phyloP scores from a whole-genome alignment of 2,113 vertebrate genomes.

The Sceloporus undulatus region DNA sequence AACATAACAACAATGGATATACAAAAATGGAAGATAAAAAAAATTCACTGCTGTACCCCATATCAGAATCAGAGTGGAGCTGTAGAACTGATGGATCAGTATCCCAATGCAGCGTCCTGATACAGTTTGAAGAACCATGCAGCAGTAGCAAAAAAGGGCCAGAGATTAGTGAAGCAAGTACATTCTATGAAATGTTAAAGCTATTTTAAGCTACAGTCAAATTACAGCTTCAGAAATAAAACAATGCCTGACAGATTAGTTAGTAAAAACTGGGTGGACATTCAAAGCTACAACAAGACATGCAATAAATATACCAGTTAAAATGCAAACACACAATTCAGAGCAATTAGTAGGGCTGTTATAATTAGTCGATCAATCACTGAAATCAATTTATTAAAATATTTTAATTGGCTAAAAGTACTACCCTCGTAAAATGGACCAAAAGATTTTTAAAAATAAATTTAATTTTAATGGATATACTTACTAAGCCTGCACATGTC shows the following conservation, averaged over 20 bases:
- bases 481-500: neutral
- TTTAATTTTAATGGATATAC: neutral
- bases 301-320: slow-evolving; percentile 71
- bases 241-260: slow-evolving; percentile 60
- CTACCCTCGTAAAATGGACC: neutral
- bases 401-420: neutral
- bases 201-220: slow-evolving; percentile 70
- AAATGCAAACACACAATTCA: slow-evolving; percentile 65
- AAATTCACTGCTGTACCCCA: slow-evolving; percentile 97
- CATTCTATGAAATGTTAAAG: slow-evolving; percentile 74
- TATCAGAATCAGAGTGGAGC: slow-evolving; percentile 99
- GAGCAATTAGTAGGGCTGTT: slow-evolving; percentile 56
- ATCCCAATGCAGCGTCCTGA: slow-evolving; percentile 99
- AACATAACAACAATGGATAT: slow-evolving; percentile 60
- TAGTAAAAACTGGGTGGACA: slow-evolving; percentile 68
- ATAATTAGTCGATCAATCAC: slow-evolving; percentile 6
- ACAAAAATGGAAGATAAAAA: slow-evolving; percentile 86
- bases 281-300: slow-evolving; percentile 61
- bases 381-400: neutral
- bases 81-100: slow-evolving; percentile 99
- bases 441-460: neutral
- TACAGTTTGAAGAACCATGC: slow-evolving; percentile 90
- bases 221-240: slow-evolving; percentile 67
- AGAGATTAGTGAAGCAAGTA: slow-evolving; percentile 86
- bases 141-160: slow-evolving; percentile 92